phyloP scores from a whole-genome alignment of 53 echinoderm and acorn worm genomes.

The Paracentrotus lividus region DNA sequence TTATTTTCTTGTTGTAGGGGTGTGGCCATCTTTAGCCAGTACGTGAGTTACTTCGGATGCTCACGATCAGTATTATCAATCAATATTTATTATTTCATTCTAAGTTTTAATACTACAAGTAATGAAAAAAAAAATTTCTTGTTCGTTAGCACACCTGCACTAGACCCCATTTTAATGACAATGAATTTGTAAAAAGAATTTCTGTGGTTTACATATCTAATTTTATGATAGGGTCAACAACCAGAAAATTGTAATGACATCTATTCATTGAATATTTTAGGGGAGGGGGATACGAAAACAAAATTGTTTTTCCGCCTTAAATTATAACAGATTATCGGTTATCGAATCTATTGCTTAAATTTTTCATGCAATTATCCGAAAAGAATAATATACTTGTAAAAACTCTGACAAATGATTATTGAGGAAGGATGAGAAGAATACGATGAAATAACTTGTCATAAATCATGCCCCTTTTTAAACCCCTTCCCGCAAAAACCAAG shows the following conservation, averaged over 20 bases:
- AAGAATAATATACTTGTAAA: conserved; percentile 20
- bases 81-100: too few relatives aligned
- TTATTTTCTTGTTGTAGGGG: too few relatives aligned
- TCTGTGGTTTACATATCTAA: not conserved
- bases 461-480: conserved; percentile 23
- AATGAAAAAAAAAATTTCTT: not conserved
- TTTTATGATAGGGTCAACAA: not conserved
- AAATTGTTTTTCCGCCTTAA: not conserved
- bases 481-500: conserved; percentile 34
- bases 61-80: too few relatives aligned
- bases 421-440: conserved; percentile 21
- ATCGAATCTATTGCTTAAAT: not conserved
- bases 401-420: not conserved
- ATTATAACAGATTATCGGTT: not conserved
- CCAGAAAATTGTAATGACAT: conserved; percentile 52
- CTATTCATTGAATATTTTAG: not conserved
- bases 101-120: too few relatives aligned
- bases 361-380: not conserved
- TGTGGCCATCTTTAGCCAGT: too few relatives aligned
- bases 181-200: not conserved
- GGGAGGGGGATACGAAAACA: not conserved
- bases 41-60: not conserved
- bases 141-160: not conserved
- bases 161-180: too few relatives aligned
- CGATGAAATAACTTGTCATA: conserved; percentile 1